A percentile compares a stretch with the other conserved stretches of the same genome.
These are phyloP conservation scores for Gavialis gangeticus DNA, from an alignment of 2,113 vertebrate species.

Conservation along the genomic window DNA sequence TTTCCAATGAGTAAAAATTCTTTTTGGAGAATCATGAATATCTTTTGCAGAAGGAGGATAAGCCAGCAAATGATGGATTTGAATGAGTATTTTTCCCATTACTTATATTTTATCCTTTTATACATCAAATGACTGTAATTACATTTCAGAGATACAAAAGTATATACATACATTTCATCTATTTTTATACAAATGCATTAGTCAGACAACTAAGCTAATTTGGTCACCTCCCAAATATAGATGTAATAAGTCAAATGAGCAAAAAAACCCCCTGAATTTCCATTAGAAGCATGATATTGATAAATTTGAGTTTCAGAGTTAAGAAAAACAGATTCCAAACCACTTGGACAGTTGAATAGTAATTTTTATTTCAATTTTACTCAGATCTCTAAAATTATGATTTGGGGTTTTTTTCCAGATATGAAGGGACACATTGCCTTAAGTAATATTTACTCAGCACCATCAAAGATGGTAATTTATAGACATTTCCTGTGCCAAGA, in stretches of 20 bases:
- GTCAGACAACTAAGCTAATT: background rate
- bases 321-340: background rate
- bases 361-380: background rate
- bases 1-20: background rate
- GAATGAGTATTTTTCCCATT: background rate
- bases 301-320: background rate
- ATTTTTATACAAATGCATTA: background rate
- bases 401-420: background rate
- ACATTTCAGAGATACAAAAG: too few relatives aligned
- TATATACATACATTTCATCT: background rate
- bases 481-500: background rate
- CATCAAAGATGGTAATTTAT: background rate
- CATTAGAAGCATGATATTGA: background rate
- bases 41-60: background rate
- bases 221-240: background rate
- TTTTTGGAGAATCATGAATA: accelerated
- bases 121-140: background rate
- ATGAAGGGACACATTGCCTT: background rate
- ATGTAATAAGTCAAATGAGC: background rate
- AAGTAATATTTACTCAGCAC: background rate
- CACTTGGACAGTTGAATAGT: background rate
- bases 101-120: background rate
- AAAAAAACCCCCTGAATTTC: background rate
- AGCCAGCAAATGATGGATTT: background rate
- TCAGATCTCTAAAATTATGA: background rate